Base-by-base conservation (phyloP, 2,113 vertebrate genomes). In the Athene cunicularia region DNA sequence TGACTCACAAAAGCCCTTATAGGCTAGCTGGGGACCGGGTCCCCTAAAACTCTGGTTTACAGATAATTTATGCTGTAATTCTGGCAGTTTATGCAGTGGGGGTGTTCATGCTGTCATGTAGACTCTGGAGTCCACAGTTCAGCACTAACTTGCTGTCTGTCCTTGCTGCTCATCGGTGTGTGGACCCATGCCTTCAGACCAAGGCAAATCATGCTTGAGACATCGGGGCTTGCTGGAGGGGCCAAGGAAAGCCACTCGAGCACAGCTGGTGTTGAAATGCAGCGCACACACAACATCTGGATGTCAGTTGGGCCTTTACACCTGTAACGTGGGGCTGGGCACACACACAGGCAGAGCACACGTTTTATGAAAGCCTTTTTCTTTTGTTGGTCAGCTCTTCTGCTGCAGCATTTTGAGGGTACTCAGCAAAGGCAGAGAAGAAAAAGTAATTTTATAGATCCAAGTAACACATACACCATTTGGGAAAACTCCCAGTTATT, bases 41-140 rank as follows among this genome's bases (percentile, higher is more conserved):
- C 41, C 59, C 72, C 58, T 43, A 59, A 35, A 91, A 59, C 26
- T 67, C 63, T 73, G 63, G 2, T 26, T 83, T 85, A 90, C 66
- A 45, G 30, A 6, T 56, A 9, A 53, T 66, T 82, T 53, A 27
- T 64, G 49, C 32, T 16, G 50, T 62, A 81, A 27, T 82, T 60
- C 85, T 5, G 0, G 22, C 56, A 86, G 8, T 0, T 72, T 37
- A 20, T 12, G 50, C 27, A 47, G 1, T 3, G 22, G 11, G 20
- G 0, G 0, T 6, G 14, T 37, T 70, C 16, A 3, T 16, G 20
- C n/a, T 87, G 30, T 27, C 3, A 0, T 15, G 30, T 17, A 35
- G 55, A 17, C 9, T n/a, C 32, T 23, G 0, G 3, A 55, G 55
- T 27, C 32, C 24, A 32, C 77, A n/a, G 60, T 37, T 66, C 67